Evolutionary conservation across 2,113 vertebrate species (phyloP).

Genomic region (Cyanistes caeruleus): DNA sequence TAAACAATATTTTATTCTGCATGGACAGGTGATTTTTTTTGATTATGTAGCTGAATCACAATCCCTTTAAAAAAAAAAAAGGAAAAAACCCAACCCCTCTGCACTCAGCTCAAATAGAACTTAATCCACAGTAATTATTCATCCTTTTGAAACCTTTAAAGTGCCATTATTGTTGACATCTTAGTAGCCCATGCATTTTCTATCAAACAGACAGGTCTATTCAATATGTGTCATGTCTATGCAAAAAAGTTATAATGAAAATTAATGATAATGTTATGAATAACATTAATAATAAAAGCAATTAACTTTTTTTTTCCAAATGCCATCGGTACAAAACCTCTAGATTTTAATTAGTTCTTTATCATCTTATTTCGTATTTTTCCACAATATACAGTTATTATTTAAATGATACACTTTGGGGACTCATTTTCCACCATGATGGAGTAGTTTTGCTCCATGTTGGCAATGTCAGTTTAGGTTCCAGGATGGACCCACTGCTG

Average conservation of each 20-base stretch:
- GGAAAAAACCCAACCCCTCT: rapidly evolving
- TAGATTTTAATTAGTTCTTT: conserved; percentile 31
- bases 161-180: not conserved
- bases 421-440: not conserved
- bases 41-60: not conserved
- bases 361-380: conserved; percentile 8
- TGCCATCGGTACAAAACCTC: not conserved
- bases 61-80: not conserved
- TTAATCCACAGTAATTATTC: not conserved
- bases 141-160: not conserved
- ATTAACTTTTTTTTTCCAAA: conserved; percentile 40
- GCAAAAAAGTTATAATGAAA: conserved; percentile 10
- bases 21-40: not conserved
- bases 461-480: not conserved
- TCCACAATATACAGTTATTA: not conserved
- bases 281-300: not conserved
- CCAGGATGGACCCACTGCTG: not conserved
- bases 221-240: not conserved
- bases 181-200: conserved; percentile 4
- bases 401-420: not conserved
- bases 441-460: not conserved
- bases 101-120: not conserved
- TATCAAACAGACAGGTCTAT: not conserved
- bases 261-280: conserved; percentile 5
- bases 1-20: not conserved